Evolutionary conservation across 2,888 invertebrate species (phyloP), one percentile per base, ranked within the genome.

Genomic region (Phaedon cochleariae): DNA sequence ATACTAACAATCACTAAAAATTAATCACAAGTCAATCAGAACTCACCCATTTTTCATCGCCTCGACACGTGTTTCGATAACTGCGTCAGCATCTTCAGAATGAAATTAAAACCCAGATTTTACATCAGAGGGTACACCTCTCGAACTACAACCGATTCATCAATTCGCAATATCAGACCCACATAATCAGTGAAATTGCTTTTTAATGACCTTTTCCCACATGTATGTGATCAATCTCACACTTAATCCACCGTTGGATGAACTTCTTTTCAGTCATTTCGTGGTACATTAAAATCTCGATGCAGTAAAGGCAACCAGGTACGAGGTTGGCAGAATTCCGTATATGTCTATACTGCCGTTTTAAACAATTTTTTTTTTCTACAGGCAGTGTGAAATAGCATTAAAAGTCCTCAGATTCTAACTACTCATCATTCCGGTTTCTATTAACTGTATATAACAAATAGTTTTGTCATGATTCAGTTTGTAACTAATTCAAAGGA

Each of bases 301-400:
- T 41, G 6, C 41, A 3, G 41, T 4, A 41, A 41, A 41, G 3
- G n/a, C 41, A 7, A 41, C 41, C 3, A n/a, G n/a, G 15, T 15
- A 15, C 3, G 2, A 10, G 15, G 1, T 15, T 15, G 15, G 15
- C 3, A 15, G 6, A n/a, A 3, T 20, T 29, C 21, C 34, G 45
- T 53, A 18, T 26, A 46, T 17, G 29, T 62, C 41, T 20, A 48
- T 57, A n/a, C n/a, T 34, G 62, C 18, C 52, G 37, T 57, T 34
- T 58, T 63, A 21, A 63, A 63, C 10, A 45, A 10, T 57, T 63
- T 45, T 31, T 58, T 26, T 63, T 46, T 20, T 63, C 37, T 41
- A 58, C 45, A 58, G 20, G 31, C 45, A 20, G 46, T 62, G 48
- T 62, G 62, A 62, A 62, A 62, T 62, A 29, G 34, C 55, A 49